Conservation (phyloP, 2,113 vertebrate species). For the Saimiri boliviensis region DNA sequence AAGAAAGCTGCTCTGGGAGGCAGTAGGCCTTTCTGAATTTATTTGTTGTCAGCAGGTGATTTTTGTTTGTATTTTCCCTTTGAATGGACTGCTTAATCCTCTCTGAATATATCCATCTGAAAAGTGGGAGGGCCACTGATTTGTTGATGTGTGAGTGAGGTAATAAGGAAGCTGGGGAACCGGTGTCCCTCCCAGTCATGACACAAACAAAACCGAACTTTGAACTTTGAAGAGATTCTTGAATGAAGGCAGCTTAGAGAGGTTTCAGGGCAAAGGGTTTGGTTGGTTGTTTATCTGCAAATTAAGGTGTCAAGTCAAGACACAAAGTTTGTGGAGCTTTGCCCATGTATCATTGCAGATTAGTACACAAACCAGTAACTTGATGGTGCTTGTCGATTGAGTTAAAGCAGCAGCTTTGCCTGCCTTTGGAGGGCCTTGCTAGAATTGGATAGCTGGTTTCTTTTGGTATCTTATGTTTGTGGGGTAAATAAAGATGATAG, state of each 20-base stretch:
- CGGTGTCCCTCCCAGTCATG: not conserved
- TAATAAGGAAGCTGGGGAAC: not conserved
- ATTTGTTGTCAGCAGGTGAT: not conserved
- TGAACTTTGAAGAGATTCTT: not conserved
- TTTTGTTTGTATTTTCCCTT: not conserved
- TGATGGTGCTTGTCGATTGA: not conserved
- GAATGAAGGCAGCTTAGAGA: not conserved
- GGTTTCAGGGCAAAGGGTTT: not conserved
- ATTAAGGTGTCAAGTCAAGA: not conserved
- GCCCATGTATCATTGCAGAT: not conserved
- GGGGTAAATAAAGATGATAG: not conserved
- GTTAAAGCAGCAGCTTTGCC: not conserved
- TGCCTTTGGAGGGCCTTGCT: constrained; percentile 14
- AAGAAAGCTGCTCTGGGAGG: not conserved
- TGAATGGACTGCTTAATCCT: not conserved
- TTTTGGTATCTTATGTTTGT: not conserved
- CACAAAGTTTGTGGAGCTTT: not conserved
- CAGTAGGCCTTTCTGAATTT: constrained; percentile 53
- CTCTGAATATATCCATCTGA: not conserved
- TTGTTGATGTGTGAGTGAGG: not conserved
- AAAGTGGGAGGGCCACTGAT: constrained; percentile 14
- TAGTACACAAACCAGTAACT: not conserved
- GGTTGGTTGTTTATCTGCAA: not conserved
- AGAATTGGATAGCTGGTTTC: not conserved
- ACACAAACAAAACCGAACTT: not conserved